Evolutionary conservation across 1,140 invertebrate genomes (phyloP).

Genomic region (Zaprionus capensis): DNA sequence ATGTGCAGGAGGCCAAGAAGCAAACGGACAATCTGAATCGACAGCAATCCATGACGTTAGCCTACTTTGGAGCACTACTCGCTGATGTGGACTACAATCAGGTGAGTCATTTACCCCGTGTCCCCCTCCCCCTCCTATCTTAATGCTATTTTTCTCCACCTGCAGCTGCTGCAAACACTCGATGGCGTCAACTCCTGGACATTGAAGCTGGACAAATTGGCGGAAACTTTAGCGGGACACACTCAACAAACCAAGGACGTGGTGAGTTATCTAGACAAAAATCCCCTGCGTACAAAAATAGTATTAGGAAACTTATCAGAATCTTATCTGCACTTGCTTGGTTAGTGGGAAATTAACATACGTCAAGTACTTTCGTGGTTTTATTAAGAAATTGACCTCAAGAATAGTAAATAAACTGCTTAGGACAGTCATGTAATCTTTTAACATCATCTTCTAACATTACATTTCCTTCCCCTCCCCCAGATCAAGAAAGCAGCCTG

Average conservation of each 20-base stretch:
- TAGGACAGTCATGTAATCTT: not conserved
- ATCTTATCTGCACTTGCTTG: not conserved
- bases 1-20: slow-evolving; percentile 88
- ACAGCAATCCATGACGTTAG: slow-evolving; percentile 90
- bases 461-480: not conserved
- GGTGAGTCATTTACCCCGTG: slow-evolving; percentile 30
- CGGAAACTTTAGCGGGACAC: slow-evolving; percentile 84
- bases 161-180: slow-evolving; percentile 82
- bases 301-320: not conserved
- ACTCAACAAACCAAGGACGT: slow-evolving; percentile 76
- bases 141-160: slow-evolving; percentile 26
- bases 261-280: slow-evolving; percentile 50
- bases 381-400: not conserved
- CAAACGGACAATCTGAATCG: slow-evolving; percentile 83
- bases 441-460: too few species aligned
- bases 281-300: not conserved
- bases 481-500: slow-evolving; percentile 88
- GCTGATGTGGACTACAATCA: slow-evolving; percentile 88
- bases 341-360: not conserved
- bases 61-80: slow-evolving; percentile 92
- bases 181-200: slow-evolving; percentile 81
- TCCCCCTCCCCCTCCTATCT: not conserved
- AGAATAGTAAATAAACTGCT: not conserved
- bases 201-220: slow-evolving; percentile 84
- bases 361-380: not conserved